Conservation (phyloP, 2,888 invertebrate species). For the Colostygia pectinataria region DNA sequence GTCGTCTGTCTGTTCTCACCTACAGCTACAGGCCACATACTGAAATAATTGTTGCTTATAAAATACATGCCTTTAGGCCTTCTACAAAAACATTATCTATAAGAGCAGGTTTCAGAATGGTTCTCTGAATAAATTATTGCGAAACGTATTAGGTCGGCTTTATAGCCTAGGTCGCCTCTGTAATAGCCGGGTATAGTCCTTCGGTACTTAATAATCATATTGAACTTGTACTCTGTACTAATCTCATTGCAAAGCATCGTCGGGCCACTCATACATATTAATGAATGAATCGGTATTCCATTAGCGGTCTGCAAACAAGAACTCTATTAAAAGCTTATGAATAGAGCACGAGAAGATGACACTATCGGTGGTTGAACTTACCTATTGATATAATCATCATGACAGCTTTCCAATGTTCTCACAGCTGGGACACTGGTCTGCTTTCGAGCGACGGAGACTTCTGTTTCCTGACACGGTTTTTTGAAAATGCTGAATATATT, state of each 20-base stretch:
- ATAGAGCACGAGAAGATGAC: conserved; percentile 12
- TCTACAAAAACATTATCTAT: not conserved
- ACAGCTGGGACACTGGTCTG: too few relatives aligned
- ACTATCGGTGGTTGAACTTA: conserved; percentile 18
- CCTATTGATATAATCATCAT: too few relatives aligned
- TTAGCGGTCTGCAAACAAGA: conserved; percentile 29
- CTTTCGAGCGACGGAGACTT: too few relatives aligned
- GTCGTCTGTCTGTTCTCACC: too few relatives aligned
- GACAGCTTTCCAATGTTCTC: too few relatives aligned
- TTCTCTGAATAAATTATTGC: not conserved
- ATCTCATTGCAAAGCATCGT: conserved; percentile 19
- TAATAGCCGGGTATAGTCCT: not conserved
- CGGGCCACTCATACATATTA: conserved; percentile 34
- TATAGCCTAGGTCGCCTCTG: not conserved
- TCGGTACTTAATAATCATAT: conserved; percentile 9
- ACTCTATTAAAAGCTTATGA: conserved; percentile 30
- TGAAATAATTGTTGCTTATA: too few relatives aligned
- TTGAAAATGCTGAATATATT: too few relatives aligned
- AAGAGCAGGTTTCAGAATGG: not conserved
- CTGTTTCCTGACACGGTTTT: too few relatives aligned
- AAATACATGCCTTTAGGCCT: not conserved
- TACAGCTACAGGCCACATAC: too few relatives aligned
- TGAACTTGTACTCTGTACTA: conserved; percentile 12
- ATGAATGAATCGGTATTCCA: conserved; percentile 34
- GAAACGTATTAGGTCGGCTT: too few relatives aligned